These are phyloP conservation scores for Uropsilus gracilis DNA, from an alignment of 2,113 vertebrate species.

Conservation along the genomic window DNA sequence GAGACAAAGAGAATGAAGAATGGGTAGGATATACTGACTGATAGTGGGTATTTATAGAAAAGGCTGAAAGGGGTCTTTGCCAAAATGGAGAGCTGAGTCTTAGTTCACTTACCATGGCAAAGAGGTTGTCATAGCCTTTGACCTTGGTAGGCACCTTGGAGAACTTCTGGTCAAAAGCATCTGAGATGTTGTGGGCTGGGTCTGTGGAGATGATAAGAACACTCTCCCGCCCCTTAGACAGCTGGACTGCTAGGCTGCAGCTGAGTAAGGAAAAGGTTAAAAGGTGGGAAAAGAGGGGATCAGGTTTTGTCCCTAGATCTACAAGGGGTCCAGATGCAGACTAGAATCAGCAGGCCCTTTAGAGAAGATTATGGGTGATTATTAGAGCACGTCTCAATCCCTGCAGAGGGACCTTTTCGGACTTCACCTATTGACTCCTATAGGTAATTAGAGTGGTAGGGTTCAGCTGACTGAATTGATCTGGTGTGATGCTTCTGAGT, in stretches of 20 bases:
- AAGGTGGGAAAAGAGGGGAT: neutral
- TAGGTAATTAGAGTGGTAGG: neutral
- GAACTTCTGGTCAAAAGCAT: conserved; percentile 98
- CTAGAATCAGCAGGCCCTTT: neutral
- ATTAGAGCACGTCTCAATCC: neutral
- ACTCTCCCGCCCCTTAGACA: conserved; percentile 94
- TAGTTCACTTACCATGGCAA: conserved; percentile 93
- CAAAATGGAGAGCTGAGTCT: neutral
- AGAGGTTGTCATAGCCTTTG: conserved; percentile 97
- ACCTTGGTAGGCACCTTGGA: conserved; percentile 98
- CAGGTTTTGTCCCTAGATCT: neutral
- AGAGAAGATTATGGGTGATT: neutral
- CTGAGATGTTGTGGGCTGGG: conserved; percentile 97
- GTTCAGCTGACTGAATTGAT: neutral
- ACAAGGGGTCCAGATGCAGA: neutral
- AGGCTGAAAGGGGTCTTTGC: neutral
- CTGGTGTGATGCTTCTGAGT: neutral
- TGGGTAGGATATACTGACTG: neutral
- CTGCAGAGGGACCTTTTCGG: neutral
- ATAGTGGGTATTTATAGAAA: neutral
- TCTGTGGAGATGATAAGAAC: conserved; percentile 99
- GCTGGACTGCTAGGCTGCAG: conserved; percentile 96
- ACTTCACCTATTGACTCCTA: neutral
- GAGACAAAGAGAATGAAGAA: neutral
- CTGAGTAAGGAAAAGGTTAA: conserved; percentile 78